These are phyloP conservation scores for Gavialis gangeticus DNA, from an alignment of 2,113 vertebrate genomes.

Conservation along the genomic window DNA sequence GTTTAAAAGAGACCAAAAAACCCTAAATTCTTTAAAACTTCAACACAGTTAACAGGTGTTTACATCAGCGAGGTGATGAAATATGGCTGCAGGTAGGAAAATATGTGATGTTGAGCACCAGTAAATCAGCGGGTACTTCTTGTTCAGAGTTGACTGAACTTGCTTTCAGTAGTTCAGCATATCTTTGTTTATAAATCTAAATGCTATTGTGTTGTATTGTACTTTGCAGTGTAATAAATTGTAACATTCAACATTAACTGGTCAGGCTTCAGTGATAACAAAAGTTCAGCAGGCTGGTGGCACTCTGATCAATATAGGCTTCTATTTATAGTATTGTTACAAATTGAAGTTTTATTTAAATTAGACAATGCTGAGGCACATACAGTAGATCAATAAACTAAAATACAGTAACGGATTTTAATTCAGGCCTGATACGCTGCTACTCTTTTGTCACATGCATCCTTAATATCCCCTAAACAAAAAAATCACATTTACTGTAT, in stretches of 20 bases:
- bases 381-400: conserved; percentile 74
- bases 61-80: background rate
- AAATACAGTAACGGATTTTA: conserved; percentile 80
- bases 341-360: conserved; percentile 87
- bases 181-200: conserved; percentile 64
- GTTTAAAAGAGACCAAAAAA: conserved; percentile 23
- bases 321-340: conserved; percentile 84
- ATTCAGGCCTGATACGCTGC: conserved; percentile 60
- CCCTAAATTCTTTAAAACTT: conserved; percentile 36
- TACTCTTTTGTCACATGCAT: conserved; percentile 47
- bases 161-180: conserved; percentile 36
- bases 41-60: conserved; percentile 9
- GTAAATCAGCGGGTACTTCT: background rate
- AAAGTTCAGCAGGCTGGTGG: conserved; percentile 74
- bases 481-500: background rate
- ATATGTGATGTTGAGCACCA: background rate
- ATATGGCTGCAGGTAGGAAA: background rate
- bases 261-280: conserved; percentile 81
- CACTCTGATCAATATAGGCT: conserved; percentile 78
- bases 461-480: conserved; percentile 30
- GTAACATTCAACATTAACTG: conserved; percentile 77
- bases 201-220: conserved; percentile 55
- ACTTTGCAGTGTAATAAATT: conserved; percentile 77
- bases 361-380: conserved; percentile 74
- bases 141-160: conserved; percentile 11